Evolutionary conservation across 2,797 vertebrate species (phyloP), one percentile per base, ranked within the genome.

Genomic region (Etheostoma nigrum): DNA sequence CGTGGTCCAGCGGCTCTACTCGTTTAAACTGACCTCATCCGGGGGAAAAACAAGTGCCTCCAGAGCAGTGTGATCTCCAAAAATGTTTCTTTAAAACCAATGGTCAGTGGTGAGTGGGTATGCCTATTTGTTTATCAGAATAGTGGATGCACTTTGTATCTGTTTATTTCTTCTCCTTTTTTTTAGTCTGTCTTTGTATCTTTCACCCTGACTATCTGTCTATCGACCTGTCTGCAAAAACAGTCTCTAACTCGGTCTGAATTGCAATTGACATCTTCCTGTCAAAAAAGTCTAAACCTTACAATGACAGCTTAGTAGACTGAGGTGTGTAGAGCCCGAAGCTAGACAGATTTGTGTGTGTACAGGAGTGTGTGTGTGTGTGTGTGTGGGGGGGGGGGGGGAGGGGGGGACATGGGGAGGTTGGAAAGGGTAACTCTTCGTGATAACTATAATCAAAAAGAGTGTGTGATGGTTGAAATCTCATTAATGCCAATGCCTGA

Each of bases 401-500:
- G n/a, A n/a, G n/a, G 30, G 30, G 3, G 52, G 61, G 47, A 36
- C 63, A 62, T 33, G 9, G 14, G 19, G 47, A 69, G 64, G 73
- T 80, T 76, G 18, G 55, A 67, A 79, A 65, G 47, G 82, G 85
- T 83, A 72, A 67, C 36, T 65, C 42, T 44, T 27, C 45, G 74
- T 78, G 83, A 90, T 87, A 88, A 82, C 78, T 88, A 78, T 82
- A 88, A 92, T 93, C 84, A 86, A 54, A 76, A 73, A 78, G 58
- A 75, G 63, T 73, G 85, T 90, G 88, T 90, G 85, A 90, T 86
- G 86, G 72, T 80, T 67, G 63, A 74, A 90, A 94, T 92, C 91
- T 89, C 88, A 93, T 94, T 93, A 92, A 88, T 66, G 72, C 76
- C 86, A 90, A 88, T 80, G 84, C 70, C 77, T 78, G 88, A 93